Percentiles rank a stretch among this genome's conserved stretches.
Conservation (phyloP, 2,113 vertebrate species). For the Cryptoleucopteryx plumbea region DNA sequence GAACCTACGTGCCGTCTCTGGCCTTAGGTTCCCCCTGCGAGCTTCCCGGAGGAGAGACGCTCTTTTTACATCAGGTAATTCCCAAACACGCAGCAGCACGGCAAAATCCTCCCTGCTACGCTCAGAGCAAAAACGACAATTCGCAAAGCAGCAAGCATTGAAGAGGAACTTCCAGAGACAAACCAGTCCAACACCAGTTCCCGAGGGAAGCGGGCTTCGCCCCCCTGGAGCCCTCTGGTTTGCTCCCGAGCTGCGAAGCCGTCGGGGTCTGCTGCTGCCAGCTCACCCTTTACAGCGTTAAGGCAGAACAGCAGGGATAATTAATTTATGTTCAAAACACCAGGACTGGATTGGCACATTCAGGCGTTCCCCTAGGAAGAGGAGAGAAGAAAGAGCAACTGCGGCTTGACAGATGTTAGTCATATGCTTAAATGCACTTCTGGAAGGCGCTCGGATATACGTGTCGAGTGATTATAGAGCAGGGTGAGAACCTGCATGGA, state of each 20-base stretch:
- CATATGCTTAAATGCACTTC: not conserved
- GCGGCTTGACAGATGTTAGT: not conserved
- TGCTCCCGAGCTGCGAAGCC: not conserved
- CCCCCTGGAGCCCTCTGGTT: not conserved
- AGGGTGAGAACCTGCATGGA: not conserved
- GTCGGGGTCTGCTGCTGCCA: not conserved
- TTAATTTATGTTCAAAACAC: slow-evolving; percentile 6
- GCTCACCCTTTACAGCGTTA: not conserved
- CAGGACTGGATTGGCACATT: not conserved
- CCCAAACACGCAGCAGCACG: not conserved
- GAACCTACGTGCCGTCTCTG: not conserved
- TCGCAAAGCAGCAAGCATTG: not conserved
- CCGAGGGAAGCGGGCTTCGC: not conserved
- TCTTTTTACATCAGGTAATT: not conserved
- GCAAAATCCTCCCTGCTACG: not conserved
- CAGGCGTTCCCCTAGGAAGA: not conserved
- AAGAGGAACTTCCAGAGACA: not conserved
- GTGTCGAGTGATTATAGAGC: not conserved
- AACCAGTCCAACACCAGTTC: not conserved
- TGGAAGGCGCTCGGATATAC: not conserved
- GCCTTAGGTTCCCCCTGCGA: not conserved
- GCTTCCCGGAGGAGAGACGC: not conserved
- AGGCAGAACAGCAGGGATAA: not conserved
- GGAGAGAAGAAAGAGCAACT: not conserved
- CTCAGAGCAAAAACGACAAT: not conserved